Base-by-base conservation (phyloP, 1,140 invertebrate genomes). In the Drosophila sulfurigaster region DNA sequence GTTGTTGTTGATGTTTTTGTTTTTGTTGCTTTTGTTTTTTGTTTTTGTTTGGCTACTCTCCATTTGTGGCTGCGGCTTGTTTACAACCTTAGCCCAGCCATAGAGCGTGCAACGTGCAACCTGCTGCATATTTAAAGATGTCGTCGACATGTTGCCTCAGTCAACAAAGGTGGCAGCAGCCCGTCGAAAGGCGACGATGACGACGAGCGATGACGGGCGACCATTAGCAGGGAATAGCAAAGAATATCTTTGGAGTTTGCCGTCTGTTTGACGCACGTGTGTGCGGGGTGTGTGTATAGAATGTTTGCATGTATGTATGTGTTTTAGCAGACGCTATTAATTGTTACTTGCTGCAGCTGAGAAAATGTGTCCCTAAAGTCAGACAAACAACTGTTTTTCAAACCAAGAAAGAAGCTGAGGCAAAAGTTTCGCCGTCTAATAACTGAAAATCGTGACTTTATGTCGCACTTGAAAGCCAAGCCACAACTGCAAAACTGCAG, bases 391-490 rank as follows among this genome's bases (percentile, higher is more conserved):
- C 80, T 82, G 80, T 69, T 70, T 64, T 63, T 48, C 35, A 11
- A 58, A 48, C 65, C 43, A 45, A 60, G 58, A 64, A 77, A 64
- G 51, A 13, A 69, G 38, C 32, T 56, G 60, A 38, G 30, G 28
- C 43, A 48, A 60, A 83, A 88, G 80, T 83, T 88, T 80, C 54
- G 68, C 66, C 77, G 66, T 88, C 85, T 89, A 89, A 88, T 88
- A 88, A 81, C 83, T 88, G 81, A 85, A 89, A 89, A 89, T 89
- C 85, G 85, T 89, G 85, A 89, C 85, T 89, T 76, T 90, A 89
- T 89, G 85, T 81, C 85, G 81, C 69, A 81, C 85, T 89, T 85
- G 85, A 85, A 83, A 78, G 71, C 59, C 56, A 83, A 78, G 71
- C 59, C 56, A 38, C 51, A 48, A 58, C 46, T n/a, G 41, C 11